phyloP scores from a whole-genome alignment of 2,797 vertebrate genomes.

The Rousettus madagascariensis region DNA sequence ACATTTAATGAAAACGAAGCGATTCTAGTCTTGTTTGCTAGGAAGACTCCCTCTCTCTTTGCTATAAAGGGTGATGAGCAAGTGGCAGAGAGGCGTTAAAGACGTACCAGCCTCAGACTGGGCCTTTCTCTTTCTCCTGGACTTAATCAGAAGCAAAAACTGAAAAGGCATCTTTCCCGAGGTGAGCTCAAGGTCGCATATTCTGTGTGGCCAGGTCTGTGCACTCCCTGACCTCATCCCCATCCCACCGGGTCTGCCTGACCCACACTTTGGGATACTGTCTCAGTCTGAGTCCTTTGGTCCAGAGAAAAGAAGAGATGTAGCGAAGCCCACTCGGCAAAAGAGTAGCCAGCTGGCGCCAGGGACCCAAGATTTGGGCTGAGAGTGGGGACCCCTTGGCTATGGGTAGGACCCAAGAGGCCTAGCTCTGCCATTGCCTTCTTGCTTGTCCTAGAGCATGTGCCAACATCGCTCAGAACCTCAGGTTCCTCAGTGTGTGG shows the following conservation, averaged over 20 bases:
- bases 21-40: neutral
- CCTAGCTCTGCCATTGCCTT: neutral
- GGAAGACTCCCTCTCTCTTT: neutral
- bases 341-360: neutral
- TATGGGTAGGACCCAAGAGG: neutral
- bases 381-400: neutral
- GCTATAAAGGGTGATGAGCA: neutral
- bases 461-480: neutral
- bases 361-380: neutral
- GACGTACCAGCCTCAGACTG: neutral
- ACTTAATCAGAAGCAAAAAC: neutral
- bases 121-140: neutral
- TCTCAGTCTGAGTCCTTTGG: neutral
- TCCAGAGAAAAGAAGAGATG: neutral
- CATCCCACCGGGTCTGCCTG: neutral
- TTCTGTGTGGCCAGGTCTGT: neutral
- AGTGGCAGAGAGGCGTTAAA: neutral
- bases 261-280: neutral
- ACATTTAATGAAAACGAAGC: slow-evolving; percentile 33
- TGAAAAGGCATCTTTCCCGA: neutral
- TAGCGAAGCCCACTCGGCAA: neutral
- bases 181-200: neutral
- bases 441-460: neutral
- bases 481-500: neutral
- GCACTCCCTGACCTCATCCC: neutral